phyloP scores from a whole-genome alignment of 2,888 invertebrate species.

The Watsonalla binaria region DNA sequence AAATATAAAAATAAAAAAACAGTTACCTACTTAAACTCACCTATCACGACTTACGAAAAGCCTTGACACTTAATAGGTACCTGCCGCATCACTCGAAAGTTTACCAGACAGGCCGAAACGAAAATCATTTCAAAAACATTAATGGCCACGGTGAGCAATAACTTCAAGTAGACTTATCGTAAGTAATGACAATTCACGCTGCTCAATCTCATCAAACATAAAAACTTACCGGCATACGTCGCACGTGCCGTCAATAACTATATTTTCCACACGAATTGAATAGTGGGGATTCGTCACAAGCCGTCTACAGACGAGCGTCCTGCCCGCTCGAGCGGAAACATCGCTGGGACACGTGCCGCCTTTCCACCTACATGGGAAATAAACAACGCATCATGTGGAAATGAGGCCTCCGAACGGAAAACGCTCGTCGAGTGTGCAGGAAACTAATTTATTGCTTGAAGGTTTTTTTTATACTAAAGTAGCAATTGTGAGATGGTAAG shows the following conservation, averaged over 20 bases:
- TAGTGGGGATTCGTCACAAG: conserved; percentile 1
- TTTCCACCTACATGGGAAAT: conserved; percentile 21
- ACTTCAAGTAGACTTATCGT: too few relatives aligned
- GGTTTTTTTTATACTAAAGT: neutral
- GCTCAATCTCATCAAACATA: neutral
- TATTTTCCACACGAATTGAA: conserved; percentile 24
- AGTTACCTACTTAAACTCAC: too few relatives aligned
- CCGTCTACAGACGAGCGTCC: conserved; percentile 5
- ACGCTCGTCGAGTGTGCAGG: neutral
- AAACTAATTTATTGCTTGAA: neutral
- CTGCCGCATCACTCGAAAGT: too few relatives aligned
- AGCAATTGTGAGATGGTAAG: too few relatives aligned
- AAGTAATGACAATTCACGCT: neutral
- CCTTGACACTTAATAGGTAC: too few relatives aligned
- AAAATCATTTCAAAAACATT: too few relatives aligned
- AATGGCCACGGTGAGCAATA: too few relatives aligned
- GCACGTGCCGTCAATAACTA: conserved; percentile 13
- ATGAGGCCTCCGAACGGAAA: neutral
- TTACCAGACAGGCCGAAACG: too few relatives aligned
- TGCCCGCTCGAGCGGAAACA: conserved; percentile 29
- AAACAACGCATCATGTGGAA: conserved; percentile 4
- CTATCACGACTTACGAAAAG: too few relatives aligned
- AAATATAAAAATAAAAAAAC: too few relatives aligned
- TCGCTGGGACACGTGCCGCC: conserved; percentile 26
- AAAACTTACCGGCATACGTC: conserved; percentile 1